Evolutionary conservation across 2,113 vertebrate species (phyloP).

Genomic region (Beaufortia kweichowensis): DNA sequence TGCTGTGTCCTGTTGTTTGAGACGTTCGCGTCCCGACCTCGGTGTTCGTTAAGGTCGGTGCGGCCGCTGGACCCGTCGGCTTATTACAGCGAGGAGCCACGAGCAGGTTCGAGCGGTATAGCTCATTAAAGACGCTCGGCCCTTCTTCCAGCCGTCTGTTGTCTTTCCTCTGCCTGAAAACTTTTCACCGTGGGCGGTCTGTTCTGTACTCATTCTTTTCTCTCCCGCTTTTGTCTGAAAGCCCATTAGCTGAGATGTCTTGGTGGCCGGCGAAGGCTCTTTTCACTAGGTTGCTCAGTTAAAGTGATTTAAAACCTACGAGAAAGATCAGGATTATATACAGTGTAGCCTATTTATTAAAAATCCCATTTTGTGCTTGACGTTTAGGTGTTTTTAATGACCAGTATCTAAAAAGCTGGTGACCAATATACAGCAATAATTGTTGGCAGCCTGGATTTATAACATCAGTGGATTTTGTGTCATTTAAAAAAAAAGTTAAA

Average conservation of each 20-base stretch:
- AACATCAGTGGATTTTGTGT: too few species aligned
- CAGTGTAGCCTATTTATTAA: neutral
- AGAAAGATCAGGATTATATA: slow-evolving; percentile 1
- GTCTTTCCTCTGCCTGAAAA: slow-evolving; percentile 1
- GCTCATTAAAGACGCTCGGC: slow-evolving; percentile 34
- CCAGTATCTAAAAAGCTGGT: neutral
- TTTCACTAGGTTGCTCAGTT: slow-evolving; percentile 22
- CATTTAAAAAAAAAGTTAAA: too few species aligned
- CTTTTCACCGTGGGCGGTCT: neutral
- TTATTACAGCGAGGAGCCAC: slow-evolving; percentile 6
- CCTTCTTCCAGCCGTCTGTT: neutral
- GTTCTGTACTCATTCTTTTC: neutral
- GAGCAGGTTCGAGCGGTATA: slow-evolving; percentile 20
- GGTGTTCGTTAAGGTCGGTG: slow-evolving; percentile 29
- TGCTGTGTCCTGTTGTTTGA: slow-evolving; percentile 14
- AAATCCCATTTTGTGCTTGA: neutral
- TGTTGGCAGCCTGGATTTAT: too few species aligned
- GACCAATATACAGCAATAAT: too few species aligned
- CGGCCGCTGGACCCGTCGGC: slow-evolving; percentile 6
- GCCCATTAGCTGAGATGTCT: slow-evolving; percentile 22
- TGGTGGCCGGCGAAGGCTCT: neutral
- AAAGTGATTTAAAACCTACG: slow-evolving; percentile 1
- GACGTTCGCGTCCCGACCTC: neutral
- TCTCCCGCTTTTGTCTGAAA: slow-evolving; percentile 1
- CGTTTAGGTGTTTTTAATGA: neutral